Percentiles rank a stretch among this genome's conserved stretches.
Conservation (phyloP, 2,888 invertebrate genomes). For the Cheilosia variabilis region DNA sequence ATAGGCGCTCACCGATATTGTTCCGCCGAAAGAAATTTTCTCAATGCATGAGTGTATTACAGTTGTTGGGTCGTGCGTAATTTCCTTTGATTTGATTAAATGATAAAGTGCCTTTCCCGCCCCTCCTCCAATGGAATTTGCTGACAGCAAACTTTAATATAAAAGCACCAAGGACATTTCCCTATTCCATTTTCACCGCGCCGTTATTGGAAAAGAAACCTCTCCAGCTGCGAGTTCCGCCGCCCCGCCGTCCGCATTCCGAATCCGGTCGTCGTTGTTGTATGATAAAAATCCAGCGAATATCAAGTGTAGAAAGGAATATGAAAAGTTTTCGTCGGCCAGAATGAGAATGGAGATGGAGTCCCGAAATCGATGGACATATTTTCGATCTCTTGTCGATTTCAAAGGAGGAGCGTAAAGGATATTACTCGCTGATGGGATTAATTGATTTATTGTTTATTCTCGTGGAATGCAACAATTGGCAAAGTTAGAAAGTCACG, state of each 20-base stretch:
- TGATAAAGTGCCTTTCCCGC: slow-evolving; percentile 30
- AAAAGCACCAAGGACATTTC: slow-evolving; percentile 33
- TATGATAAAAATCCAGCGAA: slow-evolving; percentile 14
- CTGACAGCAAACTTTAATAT: slow-evolving; percentile 39
- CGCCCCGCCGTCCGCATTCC: not conserved
- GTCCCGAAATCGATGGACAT: not conserved
- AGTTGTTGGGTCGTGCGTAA: slow-evolving; percentile 39
- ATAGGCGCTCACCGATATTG: not conserved
- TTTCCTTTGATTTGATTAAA: slow-evolving; percentile 56
- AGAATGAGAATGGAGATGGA: not conserved
- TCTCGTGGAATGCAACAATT: slow-evolving; percentile 17
- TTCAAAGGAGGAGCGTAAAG: not conserved
- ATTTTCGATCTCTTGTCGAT: slow-evolving; percentile 25
- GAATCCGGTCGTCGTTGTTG: not conserved
- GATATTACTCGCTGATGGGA: slow-evolving; percentile 1
- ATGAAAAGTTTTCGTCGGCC: slow-evolving; percentile 13
- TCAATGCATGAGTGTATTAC: slow-evolving; percentile 5
- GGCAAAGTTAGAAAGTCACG: slow-evolving; percentile 14
- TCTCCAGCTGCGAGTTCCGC: not conserved
- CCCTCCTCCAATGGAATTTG: not conserved
- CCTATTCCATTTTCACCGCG: slow-evolving; percentile 25
- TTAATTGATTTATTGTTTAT: slow-evolving; percentile 29
- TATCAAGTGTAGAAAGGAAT: slow-evolving; percentile 26
- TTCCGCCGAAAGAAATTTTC: slow-evolving; percentile 15
- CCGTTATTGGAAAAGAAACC: slow-evolving; percentile 34